A percentile compares a stretch with the other conserved stretches of the same genome.
Evolutionary conservation across 2,797 vertebrate species (phyloP).

Genomic region (Cetoscarus ocellatus): DNA sequence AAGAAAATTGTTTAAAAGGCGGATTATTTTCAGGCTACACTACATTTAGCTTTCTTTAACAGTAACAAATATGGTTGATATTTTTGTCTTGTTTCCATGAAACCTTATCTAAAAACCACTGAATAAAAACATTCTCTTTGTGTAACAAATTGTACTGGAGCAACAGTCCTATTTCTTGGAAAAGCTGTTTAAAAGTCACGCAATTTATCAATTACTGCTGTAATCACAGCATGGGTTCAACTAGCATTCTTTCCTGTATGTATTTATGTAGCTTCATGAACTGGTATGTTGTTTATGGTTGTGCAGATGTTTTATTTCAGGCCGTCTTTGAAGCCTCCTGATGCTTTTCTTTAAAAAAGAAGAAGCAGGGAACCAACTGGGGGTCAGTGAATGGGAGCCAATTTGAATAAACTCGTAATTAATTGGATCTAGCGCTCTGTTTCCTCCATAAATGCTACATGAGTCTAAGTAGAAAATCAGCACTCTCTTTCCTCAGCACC

Average conservation of each 20-base stretch:
- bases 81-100: no score
- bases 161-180: no score
- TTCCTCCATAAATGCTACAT: slow-evolving; percentile 37
- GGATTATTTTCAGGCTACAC: no score
- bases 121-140: no score
- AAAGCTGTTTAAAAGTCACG: no score
- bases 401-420: slow-evolving; percentile 52
- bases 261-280: not conserved
- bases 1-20: no score
- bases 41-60: no score
- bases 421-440: slow-evolving; percentile 38
- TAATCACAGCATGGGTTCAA: not conserved
- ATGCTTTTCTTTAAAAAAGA: slow-evolving; percentile 22
- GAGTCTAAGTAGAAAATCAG: slow-evolving; percentile 25
- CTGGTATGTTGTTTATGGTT: not conserved
- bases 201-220: not conserved
- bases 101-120: no score
- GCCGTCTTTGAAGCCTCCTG: slow-evolving; percentile 1
- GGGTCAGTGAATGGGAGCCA: slow-evolving; percentile 29
- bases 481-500: slow-evolving; percentile 27
- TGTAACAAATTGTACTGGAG: no score
- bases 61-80: no score
- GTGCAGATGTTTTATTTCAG: not conserved
- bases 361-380: slow-evolving; percentile 34
- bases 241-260: not conserved